Conservation (phyloP, 2,888 invertebrate species). For the Lithodes maja region DNA sequence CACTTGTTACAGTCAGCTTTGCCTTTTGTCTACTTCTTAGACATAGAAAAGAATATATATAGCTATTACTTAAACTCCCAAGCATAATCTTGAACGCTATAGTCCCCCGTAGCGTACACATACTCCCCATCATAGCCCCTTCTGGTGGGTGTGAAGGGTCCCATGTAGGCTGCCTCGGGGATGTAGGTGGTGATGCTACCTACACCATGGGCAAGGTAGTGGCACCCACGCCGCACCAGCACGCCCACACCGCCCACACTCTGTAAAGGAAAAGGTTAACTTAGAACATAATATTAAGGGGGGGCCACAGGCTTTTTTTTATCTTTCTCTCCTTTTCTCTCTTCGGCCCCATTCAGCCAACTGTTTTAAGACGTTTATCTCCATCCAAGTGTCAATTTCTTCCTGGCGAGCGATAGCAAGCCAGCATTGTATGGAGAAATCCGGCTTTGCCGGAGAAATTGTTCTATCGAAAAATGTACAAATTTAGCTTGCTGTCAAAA, state of each 20-base stretch:
- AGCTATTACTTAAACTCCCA: background rate
- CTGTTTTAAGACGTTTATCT: too few relatives aligned
- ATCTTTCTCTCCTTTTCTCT: too few relatives aligned
- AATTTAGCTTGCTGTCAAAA: too few relatives aligned
- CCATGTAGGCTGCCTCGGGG: slow-evolving; percentile 48
- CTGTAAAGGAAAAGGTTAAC: background rate
- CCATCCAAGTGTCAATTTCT: too few relatives aligned
- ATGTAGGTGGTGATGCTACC: slow-evolving; percentile 52
- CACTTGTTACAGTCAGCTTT: too few relatives aligned
- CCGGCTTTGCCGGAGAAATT: too few relatives aligned
- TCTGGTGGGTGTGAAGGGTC: slow-evolving; percentile 9
- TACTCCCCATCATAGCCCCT: slow-evolving; percentile 28
- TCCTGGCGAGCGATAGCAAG: too few relatives aligned
- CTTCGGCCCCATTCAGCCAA: too few relatives aligned
- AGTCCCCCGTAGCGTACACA: slow-evolving; percentile 8
- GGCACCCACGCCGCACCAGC: slow-evolving; percentile 46
- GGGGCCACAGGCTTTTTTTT: background rate
- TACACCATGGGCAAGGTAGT: slow-evolving; percentile 53
- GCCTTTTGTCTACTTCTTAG: too few relatives aligned
- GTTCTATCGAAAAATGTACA: too few relatives aligned
- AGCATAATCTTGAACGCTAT: background rate
- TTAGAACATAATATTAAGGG: background rate
- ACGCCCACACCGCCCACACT: background rate
- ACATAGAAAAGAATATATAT: too few relatives aligned
- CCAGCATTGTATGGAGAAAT: too few relatives aligned